These are phyloP conservation scores for Hylaeus anthracinus DNA, from an alignment of 1,140 invertebrate species.

Conservation along the genomic window DNA sequence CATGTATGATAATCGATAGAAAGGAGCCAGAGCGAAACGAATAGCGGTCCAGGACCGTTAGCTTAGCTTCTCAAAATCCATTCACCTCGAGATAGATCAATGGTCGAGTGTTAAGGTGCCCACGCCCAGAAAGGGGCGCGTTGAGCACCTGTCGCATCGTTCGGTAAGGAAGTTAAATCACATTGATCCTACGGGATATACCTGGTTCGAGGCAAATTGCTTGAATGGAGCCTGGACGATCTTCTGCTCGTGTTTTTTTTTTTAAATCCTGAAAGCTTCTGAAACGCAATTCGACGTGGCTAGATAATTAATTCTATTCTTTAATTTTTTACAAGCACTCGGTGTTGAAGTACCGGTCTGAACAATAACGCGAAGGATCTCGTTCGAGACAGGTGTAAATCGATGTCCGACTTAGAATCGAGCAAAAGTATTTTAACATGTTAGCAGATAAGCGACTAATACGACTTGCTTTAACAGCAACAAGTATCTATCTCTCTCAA, in stretches of 20 bases:
- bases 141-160: slow-evolving; percentile 47
- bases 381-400: too few species aligned
- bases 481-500: too few species aligned
- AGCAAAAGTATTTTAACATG: too few species aligned
- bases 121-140: slow-evolving; percentile 28
- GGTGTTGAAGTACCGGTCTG: too few species aligned
- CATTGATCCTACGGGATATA: slow-evolving; percentile 14
- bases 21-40: background rate
- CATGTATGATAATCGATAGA: background rate
- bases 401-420: too few species aligned
- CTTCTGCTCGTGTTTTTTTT: background rate
- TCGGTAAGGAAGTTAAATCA: slow-evolving; percentile 13
- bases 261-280: background rate
- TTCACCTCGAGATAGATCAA: background rate
- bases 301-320: slow-evolving; percentile 18
- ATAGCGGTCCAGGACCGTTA: background rate
- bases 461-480: too few species aligned
- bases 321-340: too few species aligned
- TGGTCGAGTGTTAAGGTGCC: background rate
- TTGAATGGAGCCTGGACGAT: slow-evolving; percentile 1
- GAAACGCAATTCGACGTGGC: slow-evolving; percentile 24
- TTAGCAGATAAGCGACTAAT: too few species aligned
- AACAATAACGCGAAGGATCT: too few species aligned
- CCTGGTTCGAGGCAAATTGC: slow-evolving; percentile 49
- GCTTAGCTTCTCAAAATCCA: background rate